Evolutionary conservation across 2,113 vertebrate species (phyloP), one percentile per base, ranked within the genome.

Genomic region (Uria aalge): DNA sequence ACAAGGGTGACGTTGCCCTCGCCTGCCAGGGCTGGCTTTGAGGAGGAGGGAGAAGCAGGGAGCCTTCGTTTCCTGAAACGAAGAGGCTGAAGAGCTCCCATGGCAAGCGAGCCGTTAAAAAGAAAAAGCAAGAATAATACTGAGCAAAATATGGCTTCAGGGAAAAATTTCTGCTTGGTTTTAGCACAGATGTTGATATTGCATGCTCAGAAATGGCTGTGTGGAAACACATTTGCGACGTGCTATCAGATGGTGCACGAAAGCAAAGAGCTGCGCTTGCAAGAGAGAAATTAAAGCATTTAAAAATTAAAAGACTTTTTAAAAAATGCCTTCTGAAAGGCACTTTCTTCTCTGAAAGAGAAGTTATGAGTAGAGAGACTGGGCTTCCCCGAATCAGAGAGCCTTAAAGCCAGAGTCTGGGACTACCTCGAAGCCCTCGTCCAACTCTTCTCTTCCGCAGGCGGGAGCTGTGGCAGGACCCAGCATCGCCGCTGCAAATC

Each of bases 141-240:
- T 3, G 15, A 85, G 45, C 21, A 92, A 82, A 96, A 94, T 76
- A 66, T 36, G 22, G 50, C 96, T 96, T 96, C 14, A 13, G 95
- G 97, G 94, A 34, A 79, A 91, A 82, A 91, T 80, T 94, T 83
- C 67, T 85, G 32, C 67, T 90, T 80, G 71, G 32, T 89, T 94
- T 94, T 96, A 91, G 74, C 84, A n/a, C 60, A 69, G 83, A 86
- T 85, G 79, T 95, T 84, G 92, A 92, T 97, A 95, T 75, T 95
- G 71, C 84, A 91, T 16, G 2, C 80, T 79, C 57, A 62, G 89
- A 92, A 96, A 91, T 19, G 80, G 32, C 62, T 75, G 17, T 9
- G 12, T 72, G 80, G 88, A 81, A 96, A 45, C 21, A 24, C 32
- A 24, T 85, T 73, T 80, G 64, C 59, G 26, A 40, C 2, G 4